These are phyloP conservation scores for Orthochromis malagaraziensis DNA, from an alignment of 2,113 vertebrate species.

Conservation along the genomic window DNA sequence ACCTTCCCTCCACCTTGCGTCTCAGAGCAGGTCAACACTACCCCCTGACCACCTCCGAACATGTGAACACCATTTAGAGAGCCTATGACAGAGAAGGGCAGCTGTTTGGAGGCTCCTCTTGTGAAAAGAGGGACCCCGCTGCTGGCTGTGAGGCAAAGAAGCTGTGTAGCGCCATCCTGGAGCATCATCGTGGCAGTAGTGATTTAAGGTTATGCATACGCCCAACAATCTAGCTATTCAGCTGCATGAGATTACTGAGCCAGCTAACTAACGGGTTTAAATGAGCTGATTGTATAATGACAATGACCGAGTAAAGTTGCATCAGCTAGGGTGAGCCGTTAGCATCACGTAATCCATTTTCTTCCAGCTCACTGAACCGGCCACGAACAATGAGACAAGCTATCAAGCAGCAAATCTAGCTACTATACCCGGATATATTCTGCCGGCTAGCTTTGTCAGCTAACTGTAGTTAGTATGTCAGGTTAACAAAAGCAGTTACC, in stretches of 20 bases:
- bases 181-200: constrained; percentile 44
- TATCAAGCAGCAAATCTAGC: background rate
- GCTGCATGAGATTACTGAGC: background rate
- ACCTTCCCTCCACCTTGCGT: constrained; percentile 76
- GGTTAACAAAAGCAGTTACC: constrained; percentile 49
- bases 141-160: constrained; percentile 82
- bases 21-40: constrained; percentile 69
- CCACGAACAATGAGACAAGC: background rate
- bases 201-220: background rate
- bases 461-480: background rate
- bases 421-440: background rate
- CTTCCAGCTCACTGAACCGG: background rate
- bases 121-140: constrained; percentile 86
- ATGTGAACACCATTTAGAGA: constrained; percentile 90
- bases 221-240: background rate
- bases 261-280: background rate
- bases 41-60: constrained; percentile 83
- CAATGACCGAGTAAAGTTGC: background rate
- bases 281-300: background rate
- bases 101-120: constrained; percentile 73
- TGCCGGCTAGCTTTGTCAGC: background rate
- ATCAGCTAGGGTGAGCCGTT: background rate
- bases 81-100: constrained; percentile 87
- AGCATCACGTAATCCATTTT: background rate
- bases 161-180: constrained; percentile 69